Base-by-base conservation (phyloP, 2,888 invertebrate species). In the Metalampra italica region DNA sequence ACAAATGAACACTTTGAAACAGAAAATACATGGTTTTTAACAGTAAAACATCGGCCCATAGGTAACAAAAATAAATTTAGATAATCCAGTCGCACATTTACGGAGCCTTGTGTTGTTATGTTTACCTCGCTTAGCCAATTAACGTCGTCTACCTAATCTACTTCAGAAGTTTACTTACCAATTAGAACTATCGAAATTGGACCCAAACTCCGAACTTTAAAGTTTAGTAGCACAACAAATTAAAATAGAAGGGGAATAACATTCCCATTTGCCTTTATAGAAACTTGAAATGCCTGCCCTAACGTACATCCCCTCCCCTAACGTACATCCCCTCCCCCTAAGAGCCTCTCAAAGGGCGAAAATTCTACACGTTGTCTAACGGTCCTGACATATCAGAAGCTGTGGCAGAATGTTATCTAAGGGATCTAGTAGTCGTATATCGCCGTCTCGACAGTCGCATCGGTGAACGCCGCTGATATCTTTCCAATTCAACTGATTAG, bases 321-420 rank as follows among this genome's bases (percentile, higher is more conserved):
- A n/a, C n/a, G n/a, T n/a, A n/a, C n/a, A n/a, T n/a, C 38, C 46
- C 50, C 52, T 59, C 62, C 52, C 60, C 64, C 62, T 64, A 68
- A 73, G 73, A 74, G 67, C 64, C 71, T 68, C 69, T 73, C 71
- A 71, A 71, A 72, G 64, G 67, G 62, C 66, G 66, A 56, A 73
- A 75, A 76, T 75, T 77, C 71, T 68, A 64, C 56, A 56, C 68
- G 47, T 55, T 62, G 65, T 66, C 63, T 65, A 68, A 75, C 74
- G 74, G 78, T 72, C 75, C 64, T 62, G 62, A 66, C 66, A 57
- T 66, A 68, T 68, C 66, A 57, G 66, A 68, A 68, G 71, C n/a
- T n/a, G 66, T 58, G 57, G 36, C n/a, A n/a, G 63, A n/a, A n/a
- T n/a, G n/a, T n/a, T n/a, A n/a, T n/a, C n/a, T 22, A 22, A 22